phyloP scores from a whole-genome alignment of 2,888 invertebrate species.

The Diaperis boleti region DNA sequence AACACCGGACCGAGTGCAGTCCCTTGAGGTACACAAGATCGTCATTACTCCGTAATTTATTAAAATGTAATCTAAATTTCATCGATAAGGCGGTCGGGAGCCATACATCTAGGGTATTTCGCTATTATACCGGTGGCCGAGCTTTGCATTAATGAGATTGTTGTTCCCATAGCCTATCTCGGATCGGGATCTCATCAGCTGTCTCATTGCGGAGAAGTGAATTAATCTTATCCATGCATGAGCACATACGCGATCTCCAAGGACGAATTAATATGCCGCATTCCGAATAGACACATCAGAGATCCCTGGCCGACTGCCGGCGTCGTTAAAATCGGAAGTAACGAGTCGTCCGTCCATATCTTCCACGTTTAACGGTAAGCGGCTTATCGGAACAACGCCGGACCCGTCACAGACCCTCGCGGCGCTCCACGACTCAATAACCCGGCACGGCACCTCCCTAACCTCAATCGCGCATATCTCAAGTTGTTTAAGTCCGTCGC shows the following conservation, averaged over 20 bases:
- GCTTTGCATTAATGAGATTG: constrained; percentile 61
- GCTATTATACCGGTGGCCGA: constrained; percentile 55
- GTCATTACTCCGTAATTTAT: constrained; percentile 35
- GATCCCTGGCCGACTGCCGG: too few species aligned
- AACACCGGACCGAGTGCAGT: too few species aligned
- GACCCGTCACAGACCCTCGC: too few species aligned
- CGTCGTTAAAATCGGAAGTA: too few species aligned
- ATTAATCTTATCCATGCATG: constrained; percentile 55
- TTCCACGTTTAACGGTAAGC: too few species aligned
- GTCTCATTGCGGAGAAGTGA: constrained; percentile 57
- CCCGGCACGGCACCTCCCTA: too few species aligned
- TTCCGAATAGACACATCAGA: too few species aligned
- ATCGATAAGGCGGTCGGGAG: constrained; percentile 28
- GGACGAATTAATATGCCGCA: constrained; percentile 2
- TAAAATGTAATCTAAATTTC: constrained; percentile 39
- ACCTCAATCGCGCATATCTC: constrained; percentile 42
- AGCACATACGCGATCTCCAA: constrained; percentile 35
- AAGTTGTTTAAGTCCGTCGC: constrained; percentile 36
- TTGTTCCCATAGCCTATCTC: constrained; percentile 60
- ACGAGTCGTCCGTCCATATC: too few species aligned
- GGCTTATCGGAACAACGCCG: too few species aligned
- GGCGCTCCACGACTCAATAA: too few species aligned
- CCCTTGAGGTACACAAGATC: not conserved
- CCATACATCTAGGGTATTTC: constrained; percentile 38
- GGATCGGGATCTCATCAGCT: constrained; percentile 61